Conservation (phyloP, 1,140 invertebrate species). For the Drosophila baimaii region DNA sequence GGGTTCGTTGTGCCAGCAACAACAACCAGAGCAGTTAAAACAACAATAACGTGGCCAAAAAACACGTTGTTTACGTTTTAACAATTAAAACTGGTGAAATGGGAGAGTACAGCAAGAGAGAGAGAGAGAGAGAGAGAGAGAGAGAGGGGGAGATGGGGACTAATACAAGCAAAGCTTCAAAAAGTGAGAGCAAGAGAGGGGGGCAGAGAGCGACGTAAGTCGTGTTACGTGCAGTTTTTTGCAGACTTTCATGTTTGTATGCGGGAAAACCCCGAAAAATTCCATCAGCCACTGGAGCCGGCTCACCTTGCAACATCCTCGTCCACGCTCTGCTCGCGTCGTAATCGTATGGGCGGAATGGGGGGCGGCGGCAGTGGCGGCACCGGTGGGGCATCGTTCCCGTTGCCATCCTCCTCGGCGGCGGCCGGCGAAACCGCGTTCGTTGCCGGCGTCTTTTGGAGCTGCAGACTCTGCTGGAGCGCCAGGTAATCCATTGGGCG, state of each 20-base stretch:
- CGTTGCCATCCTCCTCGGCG: slow-evolving; percentile 33
- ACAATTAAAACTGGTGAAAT: slow-evolving; percentile 68
- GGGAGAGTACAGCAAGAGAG: slow-evolving; percentile 6
- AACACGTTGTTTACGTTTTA: slow-evolving; percentile 79
- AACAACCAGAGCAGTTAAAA: slow-evolving; percentile 17
- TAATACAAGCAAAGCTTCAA: slow-evolving; percentile 20
- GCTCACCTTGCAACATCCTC: slow-evolving; percentile 75
- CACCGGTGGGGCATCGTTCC: slow-evolving; percentile 12
- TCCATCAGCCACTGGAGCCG: slow-evolving; percentile 14
- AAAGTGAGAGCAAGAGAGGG: neutral
- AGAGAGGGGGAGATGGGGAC: slow-evolving; percentile 11
- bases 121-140: slow-evolving; percentile 1
- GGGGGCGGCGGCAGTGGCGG: slow-evolving; percentile 34
- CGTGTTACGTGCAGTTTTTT: slow-evolving; percentile 39
- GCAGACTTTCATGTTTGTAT: slow-evolving; percentile 37
- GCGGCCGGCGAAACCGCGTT: neutral
- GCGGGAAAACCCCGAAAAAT: slow-evolving; percentile 30
- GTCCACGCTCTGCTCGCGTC: slow-evolving; percentile 65
- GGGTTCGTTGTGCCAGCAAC: slow-evolving; percentile 50
- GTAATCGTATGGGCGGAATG: slow-evolving; percentile 59
- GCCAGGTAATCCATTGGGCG: slow-evolving; percentile 73
- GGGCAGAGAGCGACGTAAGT: neutral
- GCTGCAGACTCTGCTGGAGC: slow-evolving; percentile 59
- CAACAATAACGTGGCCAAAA: slow-evolving; percentile 25
- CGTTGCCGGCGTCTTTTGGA: slow-evolving; percentile 48